Evolutionary conservation across 1,140 invertebrate species (phyloP).

Genomic region (Drosophila pruinosa): DNA sequence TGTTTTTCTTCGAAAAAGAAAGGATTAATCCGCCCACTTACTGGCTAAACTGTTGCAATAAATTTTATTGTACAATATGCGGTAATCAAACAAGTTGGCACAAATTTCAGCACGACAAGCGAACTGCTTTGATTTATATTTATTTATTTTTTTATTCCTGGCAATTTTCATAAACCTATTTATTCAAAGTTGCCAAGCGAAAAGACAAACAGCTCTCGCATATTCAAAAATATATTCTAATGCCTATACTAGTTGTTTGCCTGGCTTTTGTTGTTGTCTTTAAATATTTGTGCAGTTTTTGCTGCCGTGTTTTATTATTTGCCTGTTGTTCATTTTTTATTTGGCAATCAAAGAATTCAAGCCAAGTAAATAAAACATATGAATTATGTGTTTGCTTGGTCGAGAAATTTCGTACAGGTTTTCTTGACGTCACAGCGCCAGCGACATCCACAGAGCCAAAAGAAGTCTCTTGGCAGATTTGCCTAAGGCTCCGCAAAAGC

Average conservation of each 20-base stretch:
- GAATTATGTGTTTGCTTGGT: constrained; percentile 66
- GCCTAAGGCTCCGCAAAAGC: constrained; percentile 16
- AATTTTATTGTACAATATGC: constrained; percentile 4
- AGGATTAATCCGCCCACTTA: constrained; percentile 8
- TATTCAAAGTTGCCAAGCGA: constrained; percentile 46
- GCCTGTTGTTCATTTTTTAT: constrained; percentile 8
- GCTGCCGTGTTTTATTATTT: not conserved
- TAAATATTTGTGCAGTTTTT: constrained; percentile 41
- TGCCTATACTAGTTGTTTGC: constrained; percentile 14
- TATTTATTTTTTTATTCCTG: constrained; percentile 32
- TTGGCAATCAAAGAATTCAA: constrained; percentile 56
- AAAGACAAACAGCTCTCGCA: constrained; percentile 19
- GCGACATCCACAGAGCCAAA: not conserved
- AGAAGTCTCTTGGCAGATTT: constrained; percentile 8
- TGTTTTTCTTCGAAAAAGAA: not conserved
- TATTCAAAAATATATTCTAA: not conserved
- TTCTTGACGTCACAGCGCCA: constrained; percentile 45
- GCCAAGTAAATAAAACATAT: constrained; percentile 76
- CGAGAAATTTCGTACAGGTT: constrained; percentile 26
- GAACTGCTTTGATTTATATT: constrained; percentile 38
- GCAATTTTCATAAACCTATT: constrained; percentile 48
- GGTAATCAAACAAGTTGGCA: constrained; percentile 33
- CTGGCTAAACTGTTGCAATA: constrained; percentile 3
- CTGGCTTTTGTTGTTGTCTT: constrained; percentile 7
- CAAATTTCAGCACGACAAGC: not conserved